Conservation (phyloP, 2,113 vertebrate species). For the Mormoops blainvillei region DNA sequence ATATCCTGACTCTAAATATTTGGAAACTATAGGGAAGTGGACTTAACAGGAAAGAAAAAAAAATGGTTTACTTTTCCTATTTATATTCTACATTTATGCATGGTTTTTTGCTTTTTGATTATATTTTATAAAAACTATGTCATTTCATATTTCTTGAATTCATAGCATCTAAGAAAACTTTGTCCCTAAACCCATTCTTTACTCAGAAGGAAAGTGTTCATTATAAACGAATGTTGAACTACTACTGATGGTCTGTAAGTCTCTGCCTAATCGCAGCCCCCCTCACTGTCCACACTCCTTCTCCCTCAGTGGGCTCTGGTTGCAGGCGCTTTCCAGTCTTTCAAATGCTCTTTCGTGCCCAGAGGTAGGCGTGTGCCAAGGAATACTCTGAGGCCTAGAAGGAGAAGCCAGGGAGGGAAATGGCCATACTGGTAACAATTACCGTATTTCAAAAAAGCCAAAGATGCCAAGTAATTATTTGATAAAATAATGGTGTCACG, state of each 20-base stretch:
- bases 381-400: not conserved
- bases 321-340: not conserved
- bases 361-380: fast-evolving
- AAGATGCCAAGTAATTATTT: not conserved
- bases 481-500: not conserved
- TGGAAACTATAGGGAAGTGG: not conserved
- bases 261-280: fast-evolving
- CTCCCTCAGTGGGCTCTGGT: not conserved
- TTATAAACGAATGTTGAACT: not conserved
- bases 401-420: not conserved
- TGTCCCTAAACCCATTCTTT: not conserved
- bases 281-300: not conserved
- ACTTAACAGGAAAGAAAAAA: not conserved
- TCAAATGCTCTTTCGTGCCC: not conserved
- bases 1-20: not conserved
- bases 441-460: not conserved
- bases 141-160: not conserved
- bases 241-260: not conserved
- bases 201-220: not conserved
- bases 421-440: not conserved
- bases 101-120: not conserved
- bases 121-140: not conserved
- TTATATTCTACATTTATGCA: not conserved
- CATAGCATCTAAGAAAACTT: not conserved
- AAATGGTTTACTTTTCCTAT: not conserved